Percentiles rank a stretch among this genome's conserved stretches.
These are phyloP conservation scores for Trichopria drosophilae DNA, from an alignment of 2,888 invertebrate species.

Conservation along the genomic window DNA sequence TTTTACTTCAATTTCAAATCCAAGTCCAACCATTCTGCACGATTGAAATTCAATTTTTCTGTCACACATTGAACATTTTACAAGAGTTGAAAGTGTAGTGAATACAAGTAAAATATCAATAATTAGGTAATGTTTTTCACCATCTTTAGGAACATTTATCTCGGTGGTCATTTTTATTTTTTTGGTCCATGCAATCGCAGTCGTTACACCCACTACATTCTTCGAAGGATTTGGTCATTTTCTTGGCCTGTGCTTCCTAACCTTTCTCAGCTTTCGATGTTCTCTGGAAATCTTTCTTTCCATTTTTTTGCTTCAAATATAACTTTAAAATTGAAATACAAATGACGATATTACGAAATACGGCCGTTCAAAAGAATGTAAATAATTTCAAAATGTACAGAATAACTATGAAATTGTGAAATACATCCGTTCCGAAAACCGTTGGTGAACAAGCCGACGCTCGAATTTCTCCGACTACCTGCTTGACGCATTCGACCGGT, in stretches of 20 bases:
- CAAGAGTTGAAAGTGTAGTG: too few species aligned
- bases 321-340: too few species aligned
- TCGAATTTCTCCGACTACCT: too few species aligned
- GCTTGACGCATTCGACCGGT: too few species aligned
- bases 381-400: too few species aligned
- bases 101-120: slow-evolving; percentile 13
- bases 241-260: neutral
- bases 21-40: slow-evolving; percentile 15
- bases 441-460: too few species aligned
- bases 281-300: slow-evolving; percentile 5
- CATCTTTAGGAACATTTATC: too few species aligned
- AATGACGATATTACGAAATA: neutral
- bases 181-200: slow-evolving; percentile 9
- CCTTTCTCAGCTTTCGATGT: neutral
- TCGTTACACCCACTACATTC: slow-evolving; percentile 1
- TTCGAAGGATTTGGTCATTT: neutral
- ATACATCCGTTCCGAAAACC: too few species aligned
- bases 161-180: slow-evolving; percentile 2
- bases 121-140: slow-evolving; percentile 6
- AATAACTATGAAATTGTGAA: too few species aligned
- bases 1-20: slow-evolving; percentile 5
- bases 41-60: slow-evolving; percentile 6
- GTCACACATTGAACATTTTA: slow-evolving; percentile 9
- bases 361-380: slow-evolving; percentile 2
- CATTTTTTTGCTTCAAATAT: slow-evolving; percentile 7